Conservation (phyloP, 53 echinoderm and acorn worm species). For the Echinometra lucunter region DNA sequence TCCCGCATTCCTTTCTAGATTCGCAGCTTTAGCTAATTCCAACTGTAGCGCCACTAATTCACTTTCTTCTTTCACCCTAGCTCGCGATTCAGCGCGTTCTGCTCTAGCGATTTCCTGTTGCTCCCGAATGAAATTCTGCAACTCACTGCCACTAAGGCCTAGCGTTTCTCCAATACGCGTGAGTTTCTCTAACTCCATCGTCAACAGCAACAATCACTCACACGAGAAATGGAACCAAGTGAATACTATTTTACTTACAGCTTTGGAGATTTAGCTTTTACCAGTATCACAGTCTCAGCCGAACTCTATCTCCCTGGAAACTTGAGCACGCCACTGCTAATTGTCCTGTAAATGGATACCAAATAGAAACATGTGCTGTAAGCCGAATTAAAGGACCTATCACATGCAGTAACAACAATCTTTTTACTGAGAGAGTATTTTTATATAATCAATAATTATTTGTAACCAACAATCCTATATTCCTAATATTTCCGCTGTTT, state of each 20-base stretch:
- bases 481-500: constrained; percentile 4
- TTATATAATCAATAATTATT: neutral
- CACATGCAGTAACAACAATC: no score
- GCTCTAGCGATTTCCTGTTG: neutral
- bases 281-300: constrained; percentile 16
- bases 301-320: neutral
- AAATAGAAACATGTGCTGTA: neutral
- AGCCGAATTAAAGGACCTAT: no score
- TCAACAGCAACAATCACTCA: no score
- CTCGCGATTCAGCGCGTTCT: constrained; percentile 15
- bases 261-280: neutral
- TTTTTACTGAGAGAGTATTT: neutral
- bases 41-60: constrained; percentile 45
- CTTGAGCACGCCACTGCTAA: constrained; percentile 13
- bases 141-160: neutral
- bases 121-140: no score
- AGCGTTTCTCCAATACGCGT: no score
- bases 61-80: constrained; percentile 30
- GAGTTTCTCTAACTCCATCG: no score
- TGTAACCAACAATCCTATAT: neutral
- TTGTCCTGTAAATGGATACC: neutral
- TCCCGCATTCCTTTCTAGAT: neutral
- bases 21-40: constrained; percentile 13
- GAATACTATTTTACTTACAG: constrained; percentile 20
- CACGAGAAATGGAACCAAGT: neutral